Evolutionary conservation across 2,113 vertebrate species (phyloP).

Genomic region (Salvelinus alpinus): DNA sequence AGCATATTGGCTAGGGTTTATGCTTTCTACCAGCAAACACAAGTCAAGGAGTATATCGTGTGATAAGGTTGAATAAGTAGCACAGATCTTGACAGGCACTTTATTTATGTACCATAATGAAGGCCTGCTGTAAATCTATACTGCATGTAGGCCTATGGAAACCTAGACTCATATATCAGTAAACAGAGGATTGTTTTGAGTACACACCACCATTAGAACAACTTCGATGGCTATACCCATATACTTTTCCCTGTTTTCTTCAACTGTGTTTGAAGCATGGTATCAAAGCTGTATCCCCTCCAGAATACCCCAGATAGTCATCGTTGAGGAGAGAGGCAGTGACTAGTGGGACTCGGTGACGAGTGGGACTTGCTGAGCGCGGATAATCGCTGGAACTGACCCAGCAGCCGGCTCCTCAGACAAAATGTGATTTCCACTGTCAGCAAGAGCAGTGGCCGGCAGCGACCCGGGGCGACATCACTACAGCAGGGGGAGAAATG

Average conservation of each 20-base stretch:
- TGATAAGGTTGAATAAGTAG: conserved; percentile 56
- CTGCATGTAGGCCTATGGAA: too few relatives aligned
- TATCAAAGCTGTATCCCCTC: too few relatives aligned
- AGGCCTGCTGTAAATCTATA: too few relatives aligned
- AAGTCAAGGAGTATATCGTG: conserved; percentile 36
- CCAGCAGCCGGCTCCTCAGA: conserved; percentile 11
- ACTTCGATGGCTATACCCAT: too few relatives aligned
- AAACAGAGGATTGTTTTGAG: neutral
- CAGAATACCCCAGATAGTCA: neutral
- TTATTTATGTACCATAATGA: neutral
- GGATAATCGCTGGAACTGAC: conserved; percentile 41
- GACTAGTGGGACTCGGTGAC: neutral
- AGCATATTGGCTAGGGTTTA: conserved; percentile 63
- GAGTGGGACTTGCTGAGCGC: conserved; percentile 31
- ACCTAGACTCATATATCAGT: neutral
- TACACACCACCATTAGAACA: neutral
- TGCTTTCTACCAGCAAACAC: conserved; percentile 59
- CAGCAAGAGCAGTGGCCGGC: conserved; percentile 33
- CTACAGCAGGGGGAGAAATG: conserved; percentile 38
- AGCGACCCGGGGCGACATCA: conserved; percentile 33
- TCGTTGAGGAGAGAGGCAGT: neutral
- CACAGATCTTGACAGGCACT: conserved; percentile 30
- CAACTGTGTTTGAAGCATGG: too few relatives aligned
- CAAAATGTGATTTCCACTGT: conserved; percentile 44
- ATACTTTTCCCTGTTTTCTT: too few relatives aligned